A percentile compares a stretch with the other conserved stretches of the same genome.
phyloP scores from a whole-genome alignment of 2,888 invertebrate genomes.

The Thymelicus lineola region DNA sequence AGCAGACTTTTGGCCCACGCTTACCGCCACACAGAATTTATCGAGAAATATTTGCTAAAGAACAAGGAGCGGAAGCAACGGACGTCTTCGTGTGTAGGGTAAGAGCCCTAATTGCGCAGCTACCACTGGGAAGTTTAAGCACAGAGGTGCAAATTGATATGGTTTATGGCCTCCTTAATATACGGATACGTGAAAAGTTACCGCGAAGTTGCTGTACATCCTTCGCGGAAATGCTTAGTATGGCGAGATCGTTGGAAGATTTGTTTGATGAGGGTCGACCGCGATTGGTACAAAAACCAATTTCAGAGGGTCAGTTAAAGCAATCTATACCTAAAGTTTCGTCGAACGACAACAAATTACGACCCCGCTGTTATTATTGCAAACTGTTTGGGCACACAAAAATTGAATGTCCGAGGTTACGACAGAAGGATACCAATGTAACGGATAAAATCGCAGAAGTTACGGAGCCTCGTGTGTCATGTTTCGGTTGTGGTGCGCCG shows the following conservation, averaged over 20 bases:
- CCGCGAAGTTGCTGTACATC: constrained; percentile 41
- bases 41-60: constrained; percentile 29
- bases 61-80: constrained; percentile 31
- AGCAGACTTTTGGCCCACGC: constrained; percentile 10
- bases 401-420: not conserved
- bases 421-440: not conserved
- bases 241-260: constrained; percentile 31
- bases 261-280: constrained; percentile 6
- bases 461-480: constrained; percentile 8
- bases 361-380: constrained; percentile 15
- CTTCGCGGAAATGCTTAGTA: constrained; percentile 13
- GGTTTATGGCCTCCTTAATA: constrained; percentile 40
- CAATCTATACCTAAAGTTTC: not conserved
- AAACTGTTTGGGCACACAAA: constrained; percentile 22
- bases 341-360: not conserved
- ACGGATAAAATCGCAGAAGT: not conserved
- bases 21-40: constrained; percentile 33
- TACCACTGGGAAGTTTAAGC: constrained; percentile 29
- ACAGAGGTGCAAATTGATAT: constrained; percentile 40
- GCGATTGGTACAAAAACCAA: not conserved
- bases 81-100: constrained; percentile 37
- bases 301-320: not conserved
- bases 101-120: constrained; percentile 37
- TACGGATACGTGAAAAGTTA: constrained; percentile 39
- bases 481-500: constrained; percentile 29